Base-by-base conservation (phyloP, 2,797 vertebrate genomes). In the Mareca strepera region DNA sequence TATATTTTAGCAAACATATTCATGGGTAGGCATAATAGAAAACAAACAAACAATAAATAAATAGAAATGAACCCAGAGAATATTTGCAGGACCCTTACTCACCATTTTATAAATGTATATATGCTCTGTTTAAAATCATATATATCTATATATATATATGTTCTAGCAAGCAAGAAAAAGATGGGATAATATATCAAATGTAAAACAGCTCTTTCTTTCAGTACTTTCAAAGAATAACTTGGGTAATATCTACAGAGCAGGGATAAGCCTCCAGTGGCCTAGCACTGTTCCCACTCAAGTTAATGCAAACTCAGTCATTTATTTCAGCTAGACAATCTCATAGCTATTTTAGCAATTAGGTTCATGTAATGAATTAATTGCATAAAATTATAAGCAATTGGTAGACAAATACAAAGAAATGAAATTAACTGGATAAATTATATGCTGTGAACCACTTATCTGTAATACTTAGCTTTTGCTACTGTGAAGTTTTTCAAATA, bases 351-450 rank as follows among this genome's bases (percentile, higher is more conserved):
- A 88, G 89, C 63, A 93, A 93, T 91, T 94, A 78, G 14, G 33
- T 73, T 91, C 82, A 92, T 62, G 62, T 68, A 82, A 93, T 73
- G 55, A 92, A 93, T 88, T 84, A 91, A 91, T 92, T 86, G 76
- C 59, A 69, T 56, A 90, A 76, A 94, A 93, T 93, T 86, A 67
- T 70, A 94, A 59, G 87, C 43, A 69, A 91, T 84, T 90, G 79
- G 43, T 83, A 88, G 82, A 86, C 48, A 88, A 86, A 93, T 78
- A 89, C 64, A 86, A 93, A 91, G 74, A 86, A 94, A 90, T 92
- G 52, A 93, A 86, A 92, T 90, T 90, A 92, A 79, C 82, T 79
- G 87, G 70, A 73, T 92, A 93, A 91, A 91, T 91, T 52, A 82
- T n/a, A 86, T 76, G 44, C 48, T 93, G 63, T 56, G 60, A 92